Evolutionary conservation across 2,888 invertebrate species (phyloP).

Genomic region (Fissipunctia ypsillon): DNA sequence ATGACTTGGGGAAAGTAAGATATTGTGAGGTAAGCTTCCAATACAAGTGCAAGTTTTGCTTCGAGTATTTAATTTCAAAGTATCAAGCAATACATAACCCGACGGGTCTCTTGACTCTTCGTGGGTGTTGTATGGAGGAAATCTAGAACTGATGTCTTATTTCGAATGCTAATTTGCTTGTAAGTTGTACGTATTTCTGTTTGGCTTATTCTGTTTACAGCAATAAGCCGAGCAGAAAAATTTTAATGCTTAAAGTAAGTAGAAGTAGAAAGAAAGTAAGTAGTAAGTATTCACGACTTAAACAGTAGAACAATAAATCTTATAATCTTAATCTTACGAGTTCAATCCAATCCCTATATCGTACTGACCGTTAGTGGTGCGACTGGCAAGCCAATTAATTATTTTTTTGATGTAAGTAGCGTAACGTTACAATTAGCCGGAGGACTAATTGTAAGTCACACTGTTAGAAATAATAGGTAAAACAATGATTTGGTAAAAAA

Average conservation of each 20-base stretch:
- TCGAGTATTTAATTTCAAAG: constrained; percentile 39
- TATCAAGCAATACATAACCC: constrained; percentile 5
- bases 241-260: no score
- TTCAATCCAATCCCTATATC: no score
- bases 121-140: constrained; percentile 18
- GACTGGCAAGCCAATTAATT: no score
- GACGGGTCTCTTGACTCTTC: neutral
- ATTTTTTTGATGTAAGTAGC: no score
- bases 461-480: no score
- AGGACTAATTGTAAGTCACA: no score
- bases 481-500: no score
- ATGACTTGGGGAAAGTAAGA: constrained; percentile 64
- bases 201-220: neutral
- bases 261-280: no score
- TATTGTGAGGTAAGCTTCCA: constrained; percentile 57
- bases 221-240: neutral
- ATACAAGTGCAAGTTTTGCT: constrained; percentile 38
- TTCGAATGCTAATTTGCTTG: constrained; percentile 18
- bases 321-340: no score
- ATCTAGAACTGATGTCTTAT: constrained; percentile 38
- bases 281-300: no score
- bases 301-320: no score
- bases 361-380: neutral
- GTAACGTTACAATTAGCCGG: no score
- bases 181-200: neutral